Evolutionary conservation across 2,888 invertebrate genomes (phyloP).

Genomic region (Serrognathus titanus): DNA sequence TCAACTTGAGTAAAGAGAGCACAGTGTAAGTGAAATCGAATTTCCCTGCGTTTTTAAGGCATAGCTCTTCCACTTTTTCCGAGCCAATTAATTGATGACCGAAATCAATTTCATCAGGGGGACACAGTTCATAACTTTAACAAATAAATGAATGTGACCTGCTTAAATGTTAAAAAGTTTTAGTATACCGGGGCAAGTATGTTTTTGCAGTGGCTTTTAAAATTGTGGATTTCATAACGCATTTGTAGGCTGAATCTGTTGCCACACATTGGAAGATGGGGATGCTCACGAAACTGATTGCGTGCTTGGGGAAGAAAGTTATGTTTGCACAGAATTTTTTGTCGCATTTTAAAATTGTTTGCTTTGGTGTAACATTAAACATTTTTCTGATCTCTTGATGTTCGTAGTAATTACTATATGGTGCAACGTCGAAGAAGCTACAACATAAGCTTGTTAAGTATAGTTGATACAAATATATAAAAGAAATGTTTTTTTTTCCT

Average conservation of each 20-base stretch:
- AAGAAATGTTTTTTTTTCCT: not conserved
- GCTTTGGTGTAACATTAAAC: constrained; percentile 17
- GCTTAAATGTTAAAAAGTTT: not conserved
- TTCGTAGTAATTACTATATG: constrained; percentile 12
- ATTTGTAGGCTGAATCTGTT: constrained; percentile 33
- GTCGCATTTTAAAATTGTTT: constrained; percentile 20
- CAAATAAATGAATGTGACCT: not conserved
- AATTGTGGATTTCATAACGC: constrained; percentile 32
- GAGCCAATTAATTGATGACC: constrained; percentile 56
- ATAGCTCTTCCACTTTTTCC: constrained; percentile 53
- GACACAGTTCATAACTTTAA: constrained; percentile 57
- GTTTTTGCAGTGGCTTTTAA: constrained; percentile 37
- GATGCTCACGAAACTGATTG: constrained; percentile 32
- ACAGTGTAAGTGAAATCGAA: constrained; percentile 50
- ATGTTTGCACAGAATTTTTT: constrained; percentile 27
- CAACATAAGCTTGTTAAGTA: constrained; percentile 5
- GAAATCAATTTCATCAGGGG: constrained; percentile 57
- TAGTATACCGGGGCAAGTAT: constrained; percentile 33
- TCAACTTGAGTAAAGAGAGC: constrained; percentile 21
- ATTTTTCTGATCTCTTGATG: constrained; percentile 19
- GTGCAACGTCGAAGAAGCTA: constrained; percentile 27
- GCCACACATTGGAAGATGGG: constrained; percentile 37
- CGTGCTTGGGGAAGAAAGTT: constrained; percentile 31
- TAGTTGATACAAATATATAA: not conserved
- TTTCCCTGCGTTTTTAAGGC: constrained; percentile 59